Base-by-base conservation (phyloP, 2,797 vertebrate species). In the Borostomias antarcticus region DNA sequence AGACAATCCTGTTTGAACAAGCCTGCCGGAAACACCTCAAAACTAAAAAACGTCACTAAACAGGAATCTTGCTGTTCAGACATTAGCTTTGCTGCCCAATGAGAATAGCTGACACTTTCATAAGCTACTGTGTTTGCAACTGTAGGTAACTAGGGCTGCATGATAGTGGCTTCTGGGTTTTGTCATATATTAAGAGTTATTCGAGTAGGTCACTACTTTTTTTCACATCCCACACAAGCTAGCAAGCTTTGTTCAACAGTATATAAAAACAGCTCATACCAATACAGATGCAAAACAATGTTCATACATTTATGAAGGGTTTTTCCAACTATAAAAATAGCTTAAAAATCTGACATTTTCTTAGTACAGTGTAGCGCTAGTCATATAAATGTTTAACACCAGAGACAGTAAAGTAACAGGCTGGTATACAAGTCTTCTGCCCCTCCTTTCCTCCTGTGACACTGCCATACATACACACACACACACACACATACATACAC, bases 291-390 rank as follows among this genome's bases (percentile, higher is more conserved):
- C 83, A 84, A 84, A 89, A 85, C 80, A 86, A 86, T 32, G n/a
- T 30, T 11, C 28, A 13, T 29, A 81, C 85, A 84, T 83, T 84
- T 81, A 89, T 82, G 13, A 43, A 17, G 76, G 82, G 76, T 82
- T 79, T 72, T 78, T 79, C 68, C 72, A 69, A 78, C 66, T 91
- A 92, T 88, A 93, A 94, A 94, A 93, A 93, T 92, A 91, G 88
- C 82, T 91, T 88, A 88, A 82, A 90, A 91, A 93, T 92, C 89
- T 91, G 87, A 92, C 84, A 86, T 81, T 79, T 30, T 77, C 84
- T 87, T 75, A 78, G 76, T 86, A 92, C 85, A 92, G 87, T 88
- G 85, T 89, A 77, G 79, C 81, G 66, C 85, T 89, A 81, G 79
- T 86, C 62, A 64, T 65, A 43, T 54, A 70, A 52, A 73, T 61